These are phyloP conservation scores for Cettia cetti DNA, from an alignment of 2,113 vertebrate genomes.

Conservation along the genomic window DNA sequence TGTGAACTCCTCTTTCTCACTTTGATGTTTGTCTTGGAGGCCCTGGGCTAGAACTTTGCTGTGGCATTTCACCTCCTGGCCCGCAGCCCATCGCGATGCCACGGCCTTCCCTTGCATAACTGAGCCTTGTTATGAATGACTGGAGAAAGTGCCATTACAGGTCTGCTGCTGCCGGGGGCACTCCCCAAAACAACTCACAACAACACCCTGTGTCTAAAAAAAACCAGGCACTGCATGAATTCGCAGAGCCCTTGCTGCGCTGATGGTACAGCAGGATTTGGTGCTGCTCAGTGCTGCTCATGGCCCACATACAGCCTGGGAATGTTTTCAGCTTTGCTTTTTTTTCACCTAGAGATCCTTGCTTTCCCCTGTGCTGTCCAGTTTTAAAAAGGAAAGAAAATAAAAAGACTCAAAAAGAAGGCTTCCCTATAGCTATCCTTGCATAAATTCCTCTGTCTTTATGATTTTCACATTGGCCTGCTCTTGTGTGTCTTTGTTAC, in stretches of 20 bases:
- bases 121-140: not conserved
- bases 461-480: not conserved
- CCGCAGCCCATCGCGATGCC: not conserved
- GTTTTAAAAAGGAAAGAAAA: not conserved
- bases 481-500: not conserved
- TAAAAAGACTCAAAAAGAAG: not conserved
- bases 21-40: not conserved
- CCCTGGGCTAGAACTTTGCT: not conserved
- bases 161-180: not conserved
- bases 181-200: not conserved
- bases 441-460: not conserved
- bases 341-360: not conserved
- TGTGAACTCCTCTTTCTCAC: not conserved
- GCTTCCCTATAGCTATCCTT: not conserved
- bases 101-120: not conserved
- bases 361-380: not conserved
- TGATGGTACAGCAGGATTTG: not conserved
- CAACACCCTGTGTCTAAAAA: not conserved
- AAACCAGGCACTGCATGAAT: not conserved
- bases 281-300: not conserved
- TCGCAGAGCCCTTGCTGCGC: rapidly evolving
- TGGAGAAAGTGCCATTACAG: not conserved
- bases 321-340: not conserved
- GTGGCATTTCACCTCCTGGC: not conserved
- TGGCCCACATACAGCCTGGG: not conserved